Percentiles rank a stretch among this genome's conserved stretches.
Conservation (phyloP, 2,113 vertebrate genomes). For the Crypturellus undulatus region DNA sequence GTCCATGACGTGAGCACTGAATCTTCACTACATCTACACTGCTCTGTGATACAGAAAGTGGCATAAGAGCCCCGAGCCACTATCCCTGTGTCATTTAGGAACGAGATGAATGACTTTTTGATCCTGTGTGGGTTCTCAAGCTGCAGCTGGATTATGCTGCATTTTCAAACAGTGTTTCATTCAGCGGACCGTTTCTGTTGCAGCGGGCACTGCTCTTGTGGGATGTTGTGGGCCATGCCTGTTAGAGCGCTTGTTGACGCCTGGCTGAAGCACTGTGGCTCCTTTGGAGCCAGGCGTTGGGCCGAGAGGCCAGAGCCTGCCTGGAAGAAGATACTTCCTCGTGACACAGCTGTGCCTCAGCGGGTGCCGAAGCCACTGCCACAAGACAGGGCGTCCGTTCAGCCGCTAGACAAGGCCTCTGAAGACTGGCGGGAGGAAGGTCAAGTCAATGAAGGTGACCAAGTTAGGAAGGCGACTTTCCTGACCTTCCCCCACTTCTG, state of each 20-base stretch:
- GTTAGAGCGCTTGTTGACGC: too few relatives aligned
- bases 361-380: background rate
- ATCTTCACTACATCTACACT: background rate
- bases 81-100: background rate
- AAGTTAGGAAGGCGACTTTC: background rate
- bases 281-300: too few relatives aligned
- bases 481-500: background rate
- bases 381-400: background rate
- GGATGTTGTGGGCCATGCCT: too few relatives aligned
- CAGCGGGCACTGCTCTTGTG: too few relatives aligned
- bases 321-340: background rate
- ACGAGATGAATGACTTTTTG: background rate
- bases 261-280: too few relatives aligned
- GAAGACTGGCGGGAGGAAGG: background rate
- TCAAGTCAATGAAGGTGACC: too few relatives aligned
- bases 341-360: background rate
- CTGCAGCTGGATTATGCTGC: background rate
- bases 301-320: too few relatives aligned
- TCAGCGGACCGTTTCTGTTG: background rate
- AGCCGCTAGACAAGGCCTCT: background rate
- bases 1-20: background rate
- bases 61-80: background rate
- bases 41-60: background rate
- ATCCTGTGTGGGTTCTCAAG: background rate
- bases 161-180: background rate